Conservation (phyloP, 2,113 vertebrate species). For the Charina bottae region DNA sequence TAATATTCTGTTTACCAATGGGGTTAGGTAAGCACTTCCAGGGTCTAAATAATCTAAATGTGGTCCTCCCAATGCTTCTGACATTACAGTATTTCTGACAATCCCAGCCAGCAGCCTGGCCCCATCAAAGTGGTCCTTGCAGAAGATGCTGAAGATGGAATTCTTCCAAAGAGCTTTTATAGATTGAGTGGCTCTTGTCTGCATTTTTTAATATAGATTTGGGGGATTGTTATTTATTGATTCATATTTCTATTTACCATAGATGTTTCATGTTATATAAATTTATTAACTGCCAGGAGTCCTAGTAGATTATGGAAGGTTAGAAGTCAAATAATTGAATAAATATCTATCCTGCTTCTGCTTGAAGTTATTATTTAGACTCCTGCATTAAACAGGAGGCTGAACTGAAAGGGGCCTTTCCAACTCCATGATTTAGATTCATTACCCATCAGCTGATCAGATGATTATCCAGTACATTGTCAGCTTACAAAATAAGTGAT, state of each 20-base stretch:
- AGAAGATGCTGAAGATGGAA: not conserved
- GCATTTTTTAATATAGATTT: not conserved
- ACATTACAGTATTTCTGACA: not conserved
- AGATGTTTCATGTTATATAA: not conserved
- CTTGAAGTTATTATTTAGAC: not conserved
- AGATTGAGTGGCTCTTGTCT: not conserved
- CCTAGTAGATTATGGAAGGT: not conserved
- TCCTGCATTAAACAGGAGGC: not conserved
- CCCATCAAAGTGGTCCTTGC: not conserved
- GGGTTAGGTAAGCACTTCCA: not conserved
- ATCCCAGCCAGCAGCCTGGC: not conserved
- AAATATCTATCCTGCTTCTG: not conserved
- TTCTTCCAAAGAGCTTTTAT: not conserved
- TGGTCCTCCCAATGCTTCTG: not conserved
- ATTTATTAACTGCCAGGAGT: not conserved
- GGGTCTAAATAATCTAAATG: not conserved
- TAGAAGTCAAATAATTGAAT: not conserved
- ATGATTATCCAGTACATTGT: not conserved
- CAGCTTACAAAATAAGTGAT: not conserved
- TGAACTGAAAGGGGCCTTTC: not conserved
- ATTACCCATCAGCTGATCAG: not conserved
- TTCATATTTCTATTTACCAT: not conserved
- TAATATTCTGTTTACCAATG: not conserved
- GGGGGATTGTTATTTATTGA: not conserved
- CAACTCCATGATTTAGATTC: not conserved